A percentile compares a stretch with the other conserved stretches of the same genome.
phyloP scores from a whole-genome alignment of 2,888 invertebrate genomes.

The Therioaphis trifolii region DNA sequence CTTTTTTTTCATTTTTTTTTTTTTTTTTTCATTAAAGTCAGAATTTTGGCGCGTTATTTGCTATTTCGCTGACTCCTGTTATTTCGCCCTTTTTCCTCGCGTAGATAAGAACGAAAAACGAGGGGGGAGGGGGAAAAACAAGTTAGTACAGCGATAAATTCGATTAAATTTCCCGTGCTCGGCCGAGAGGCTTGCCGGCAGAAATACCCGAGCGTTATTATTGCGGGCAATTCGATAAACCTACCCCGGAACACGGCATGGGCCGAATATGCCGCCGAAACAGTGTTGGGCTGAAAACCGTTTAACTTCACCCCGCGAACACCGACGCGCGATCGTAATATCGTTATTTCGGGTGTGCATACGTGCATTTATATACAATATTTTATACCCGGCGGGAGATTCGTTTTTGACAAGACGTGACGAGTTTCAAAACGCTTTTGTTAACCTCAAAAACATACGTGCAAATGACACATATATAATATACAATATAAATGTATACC shows the following conservation, averaged over 20 bases:
- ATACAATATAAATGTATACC: background rate
- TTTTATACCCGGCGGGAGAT: background rate
- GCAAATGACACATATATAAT: background rate
- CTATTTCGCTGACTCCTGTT: slow-evolving; percentile 55
- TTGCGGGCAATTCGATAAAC: slow-evolving; percentile 14
- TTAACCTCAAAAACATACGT: slow-evolving; percentile 35
- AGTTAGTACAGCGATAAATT: slow-evolving; percentile 41
- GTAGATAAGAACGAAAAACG: slow-evolving; percentile 2
- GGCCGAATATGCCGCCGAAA: background rate
- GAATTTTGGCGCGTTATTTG: slow-evolving; percentile 41
- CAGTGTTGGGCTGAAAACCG: slow-evolving; percentile 10
- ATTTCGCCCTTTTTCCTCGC: background rate
- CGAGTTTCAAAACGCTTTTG: slow-evolving; percentile 33
- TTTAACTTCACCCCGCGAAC: slow-evolving; percentile 19
- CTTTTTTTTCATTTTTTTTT: slow-evolving; percentile 35
- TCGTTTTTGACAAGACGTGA: slow-evolving; percentile 44
- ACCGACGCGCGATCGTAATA: slow-evolving; percentile 13
- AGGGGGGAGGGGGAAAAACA: too few relatives aligned
- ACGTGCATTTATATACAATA: background rate
- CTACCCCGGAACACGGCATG: background rate
- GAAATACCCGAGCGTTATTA: slow-evolving; percentile 1
- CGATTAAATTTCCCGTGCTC: background rate
- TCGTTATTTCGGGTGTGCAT: background rate
- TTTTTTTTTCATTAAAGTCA: slow-evolving; percentile 36
- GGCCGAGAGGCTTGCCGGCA: background rate